Evolutionary conservation across 53 echinoderm and acorn worm species (phyloP).

Genomic region (Arbacia lixula): DNA sequence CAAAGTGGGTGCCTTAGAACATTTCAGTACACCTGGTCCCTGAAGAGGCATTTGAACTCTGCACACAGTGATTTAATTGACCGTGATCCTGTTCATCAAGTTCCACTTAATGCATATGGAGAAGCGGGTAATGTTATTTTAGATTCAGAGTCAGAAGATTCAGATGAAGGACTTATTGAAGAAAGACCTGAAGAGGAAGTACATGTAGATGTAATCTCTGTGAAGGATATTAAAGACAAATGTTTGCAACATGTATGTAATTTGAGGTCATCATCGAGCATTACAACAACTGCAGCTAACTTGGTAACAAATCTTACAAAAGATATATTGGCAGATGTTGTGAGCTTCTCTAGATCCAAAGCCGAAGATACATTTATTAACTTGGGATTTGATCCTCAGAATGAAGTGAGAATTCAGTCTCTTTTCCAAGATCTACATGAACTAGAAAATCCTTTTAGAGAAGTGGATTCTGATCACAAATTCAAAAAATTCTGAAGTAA

Average conservation of each 20-base stretch:
- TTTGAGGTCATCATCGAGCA: conserved; percentile 26
- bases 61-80: conserved; percentile 27
- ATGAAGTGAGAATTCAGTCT: conserved; percentile 34
- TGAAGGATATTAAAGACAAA: conserved; percentile 24
- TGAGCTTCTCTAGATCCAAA: conserved; percentile 52
- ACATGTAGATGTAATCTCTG: conserved; percentile 15
- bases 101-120: conserved; percentile 16
- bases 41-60: conserved; percentile 33
- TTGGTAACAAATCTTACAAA: conserved; percentile 26
- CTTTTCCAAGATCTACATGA: conserved; percentile 38
- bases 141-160: conserved; percentile 35
- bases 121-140: conserved; percentile 15
- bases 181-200: conserved; percentile 38
- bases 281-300: conserved; percentile 42
- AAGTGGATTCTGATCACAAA: conserved; percentile 55
- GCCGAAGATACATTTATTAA: conserved; percentile 32
- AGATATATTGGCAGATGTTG: conserved; percentile 45
- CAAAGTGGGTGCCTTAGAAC: conserved; percentile 30
- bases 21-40: conserved; percentile 30
- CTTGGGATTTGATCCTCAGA: conserved; percentile 23
- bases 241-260: conserved; percentile 22
- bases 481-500: conserved; percentile 51
- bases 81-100: conserved; percentile 38
- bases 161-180: conserved; percentile 18
- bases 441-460: conserved; percentile 36